phyloP scores from a whole-genome alignment of 2,888 invertebrate genomes.

The Lagria hirta region DNA sequence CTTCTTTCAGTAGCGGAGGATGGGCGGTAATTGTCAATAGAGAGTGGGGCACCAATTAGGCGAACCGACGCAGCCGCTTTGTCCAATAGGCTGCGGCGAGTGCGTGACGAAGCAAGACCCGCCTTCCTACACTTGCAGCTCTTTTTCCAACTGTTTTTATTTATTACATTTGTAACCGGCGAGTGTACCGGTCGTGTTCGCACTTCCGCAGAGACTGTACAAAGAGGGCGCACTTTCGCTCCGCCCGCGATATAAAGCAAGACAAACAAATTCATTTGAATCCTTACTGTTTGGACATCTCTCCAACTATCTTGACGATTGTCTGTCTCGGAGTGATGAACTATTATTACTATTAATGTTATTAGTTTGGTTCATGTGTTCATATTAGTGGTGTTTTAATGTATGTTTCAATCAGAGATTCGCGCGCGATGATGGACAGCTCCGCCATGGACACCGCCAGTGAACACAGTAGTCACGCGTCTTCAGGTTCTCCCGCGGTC shows the following conservation, averaged over 20 bases:
- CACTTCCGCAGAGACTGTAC: slow-evolving; percentile 44
- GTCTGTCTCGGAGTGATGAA: slow-evolving; percentile 18
- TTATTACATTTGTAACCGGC: slow-evolving; percentile 71
- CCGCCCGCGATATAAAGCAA: slow-evolving; percentile 54
- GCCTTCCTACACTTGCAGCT: slow-evolving; percentile 53
- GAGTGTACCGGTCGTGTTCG: slow-evolving; percentile 65
- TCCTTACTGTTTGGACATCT: slow-evolving; percentile 53
- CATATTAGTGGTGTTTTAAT: slow-evolving; percentile 34
- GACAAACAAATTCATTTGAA: slow-evolving; percentile 50
- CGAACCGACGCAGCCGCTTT: slow-evolving; percentile 36
- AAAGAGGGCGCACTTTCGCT: slow-evolving; percentile 46
- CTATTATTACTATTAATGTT: slow-evolving; percentile 11
- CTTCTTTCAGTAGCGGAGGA: slow-evolving; percentile 53
- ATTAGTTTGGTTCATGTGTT: too few relatives aligned
- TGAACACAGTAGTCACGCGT: slow-evolving; percentile 61
- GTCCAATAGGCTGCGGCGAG: slow-evolving; percentile 60
- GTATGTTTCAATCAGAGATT: slow-evolving; percentile 24
- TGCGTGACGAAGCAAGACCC: slow-evolving; percentile 53
- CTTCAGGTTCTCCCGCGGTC: slow-evolving; percentile 56
- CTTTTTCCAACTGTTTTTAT: slow-evolving; percentile 65
- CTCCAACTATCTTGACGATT: slow-evolving; percentile 46
- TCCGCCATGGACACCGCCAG: slow-evolving; percentile 62
- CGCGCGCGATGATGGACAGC: slow-evolving; percentile 54
- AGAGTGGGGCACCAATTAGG: slow-evolving; percentile 49
- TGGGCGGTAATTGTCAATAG: slow-evolving; percentile 38